Evolutionary conservation across 2,797 vertebrate genomes (phyloP).

Genomic region (Molossus molossus): DNA sequence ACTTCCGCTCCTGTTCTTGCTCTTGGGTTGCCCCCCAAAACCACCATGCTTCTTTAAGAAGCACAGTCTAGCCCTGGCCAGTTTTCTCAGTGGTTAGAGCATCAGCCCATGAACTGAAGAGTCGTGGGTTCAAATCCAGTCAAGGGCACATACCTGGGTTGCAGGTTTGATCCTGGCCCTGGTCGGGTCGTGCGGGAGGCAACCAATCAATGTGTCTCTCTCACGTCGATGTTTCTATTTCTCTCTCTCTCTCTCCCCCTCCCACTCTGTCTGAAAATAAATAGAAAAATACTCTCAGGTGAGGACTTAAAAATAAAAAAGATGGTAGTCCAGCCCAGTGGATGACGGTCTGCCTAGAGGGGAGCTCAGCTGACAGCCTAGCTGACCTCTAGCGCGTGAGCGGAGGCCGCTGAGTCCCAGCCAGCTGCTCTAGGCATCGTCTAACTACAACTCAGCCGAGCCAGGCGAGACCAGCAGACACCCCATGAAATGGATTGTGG

Average conservation of each 20-base stretch:
- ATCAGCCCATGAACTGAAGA: no score
- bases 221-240: no score
- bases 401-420: background rate
- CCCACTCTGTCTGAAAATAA: no score
- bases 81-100: no score
- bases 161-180: no score
- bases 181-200: no score
- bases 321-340: background rate
- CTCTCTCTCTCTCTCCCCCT: no score
- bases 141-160: no score
- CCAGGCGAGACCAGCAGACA: background rate
- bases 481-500: rapidly evolving
- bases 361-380: background rate
- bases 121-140: no score
- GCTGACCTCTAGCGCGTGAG: background rate
- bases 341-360: background rate
- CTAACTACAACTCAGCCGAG: background rate
- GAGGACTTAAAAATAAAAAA: no score
- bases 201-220: no score
- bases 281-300: no score
- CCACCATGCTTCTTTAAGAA: background rate
- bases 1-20: background rate
- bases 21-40: background rate
- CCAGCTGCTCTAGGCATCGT: background rate
- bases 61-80: background rate